Conservation (phyloP, 1,140 invertebrate species). For the Pentalonia nigronervosa region DNA sequence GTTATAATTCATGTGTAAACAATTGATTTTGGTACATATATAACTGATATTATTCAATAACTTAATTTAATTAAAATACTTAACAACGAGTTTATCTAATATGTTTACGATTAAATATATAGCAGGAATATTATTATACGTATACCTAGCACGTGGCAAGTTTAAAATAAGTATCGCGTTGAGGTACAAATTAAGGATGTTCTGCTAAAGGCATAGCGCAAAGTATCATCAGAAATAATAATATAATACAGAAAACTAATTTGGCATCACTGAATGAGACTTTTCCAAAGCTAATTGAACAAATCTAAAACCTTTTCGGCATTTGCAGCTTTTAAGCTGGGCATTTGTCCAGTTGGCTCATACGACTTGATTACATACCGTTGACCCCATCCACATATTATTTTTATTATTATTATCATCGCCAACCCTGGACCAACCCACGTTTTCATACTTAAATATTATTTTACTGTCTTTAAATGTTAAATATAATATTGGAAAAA, state of each 20-base stretch:
- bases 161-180: conserved; percentile 20
- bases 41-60: not conserved
- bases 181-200: conserved; percentile 29
- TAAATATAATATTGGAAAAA: not conserved
- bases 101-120: not conserved
- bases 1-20: not conserved
- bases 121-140: not conserved
- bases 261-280: conserved; percentile 57
- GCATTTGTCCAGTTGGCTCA: conserved; percentile 58
- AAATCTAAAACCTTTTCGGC: conserved; percentile 55
- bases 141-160: not conserved
- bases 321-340: conserved; percentile 57
- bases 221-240: conserved; percentile 53
- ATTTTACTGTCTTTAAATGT: not conserved
- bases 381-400: conserved; percentile 50
- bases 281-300: conserved; percentile 57
- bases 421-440: not conserved
- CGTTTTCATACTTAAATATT: not conserved
- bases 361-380: conserved; percentile 46
- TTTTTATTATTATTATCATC: conserved; percentile 31
- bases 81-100: not conserved
- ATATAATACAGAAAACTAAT: conserved; percentile 58
- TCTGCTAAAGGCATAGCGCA: not conserved
- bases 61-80: not conserved
- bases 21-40: not conserved